Base-by-base conservation (phyloP, 2,113 vertebrate species). In the Melanostigma gelatinosum region DNA sequence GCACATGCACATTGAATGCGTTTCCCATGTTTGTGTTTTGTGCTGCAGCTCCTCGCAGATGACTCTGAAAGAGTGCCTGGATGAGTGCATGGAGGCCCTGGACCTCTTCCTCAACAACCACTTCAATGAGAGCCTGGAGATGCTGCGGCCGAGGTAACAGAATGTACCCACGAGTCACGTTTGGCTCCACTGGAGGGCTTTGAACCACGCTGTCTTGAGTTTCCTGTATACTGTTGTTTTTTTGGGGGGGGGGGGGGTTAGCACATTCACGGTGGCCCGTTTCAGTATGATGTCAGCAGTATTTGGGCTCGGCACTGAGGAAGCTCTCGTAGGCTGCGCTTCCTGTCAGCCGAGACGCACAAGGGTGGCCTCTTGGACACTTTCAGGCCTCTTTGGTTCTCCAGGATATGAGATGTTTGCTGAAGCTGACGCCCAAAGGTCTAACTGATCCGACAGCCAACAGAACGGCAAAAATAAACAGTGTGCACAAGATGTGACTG, bases 61-160 rank as follows among this genome's bases (percentile, higher is more conserved):
- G 80, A 93, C 85, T 72, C 88, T 96, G 10, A 91, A 93, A 36
- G 89, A 88, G 70, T 89, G 88, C 71, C 89, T 96, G 82, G 93
- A 93, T 61, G 95, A 96, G 77, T 96, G 95, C 15, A 96, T 96
- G 95, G 95, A 95, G 79, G 95, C 96, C 29, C 50, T 96, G 88
- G 94, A 95, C 78, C 93, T 96, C 73, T 96, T 96, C 85, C 94
- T 96, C 55, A 95, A 95, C 92, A 96, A 96, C 90, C 94, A 92
- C 84, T 96, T 96, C 90, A 93, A 32, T 2, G 95, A 96, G 89
- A 95, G 95, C 79, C 90, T 96, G 84, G 95, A 96, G 36, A 93
- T 72, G 81, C 93, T 96, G 74, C 89, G 72, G n/a, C 95, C 95
- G 69, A 91, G 94, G 96, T 96, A 87, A 93, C 86, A 0, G 22